Base-by-base conservation (phyloP, 2,888 invertebrate species). In the Sericinus montela region DNA sequence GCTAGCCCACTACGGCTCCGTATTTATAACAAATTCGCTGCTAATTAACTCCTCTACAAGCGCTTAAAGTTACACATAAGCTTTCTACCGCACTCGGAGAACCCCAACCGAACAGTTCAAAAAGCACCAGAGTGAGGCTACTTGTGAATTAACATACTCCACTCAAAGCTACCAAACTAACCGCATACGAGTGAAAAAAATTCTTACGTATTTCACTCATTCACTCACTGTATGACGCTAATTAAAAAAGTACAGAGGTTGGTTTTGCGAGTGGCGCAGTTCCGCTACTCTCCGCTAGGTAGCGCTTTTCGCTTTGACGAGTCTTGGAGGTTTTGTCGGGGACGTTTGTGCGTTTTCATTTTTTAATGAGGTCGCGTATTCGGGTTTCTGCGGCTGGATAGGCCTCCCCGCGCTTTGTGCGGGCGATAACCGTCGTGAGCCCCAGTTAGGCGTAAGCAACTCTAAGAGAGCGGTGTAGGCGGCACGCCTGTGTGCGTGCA, bases 221-320 rank as follows among this genome's bases (percentile, higher is more conserved):
- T 85, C 83, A 84, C 67, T 74, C 71, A 62, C 67, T 80, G 80
- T 82, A 87, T 84, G 81, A 65, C 64, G 87, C 87, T 86, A 88
- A 88, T 88, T 88, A 88, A 88, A 87, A 87, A 80, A 77, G 84
- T 76, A 85, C 86, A 86, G 80, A 78, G 79, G 77, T 66, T 85
- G 84, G 75, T 69, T 87, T 57, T 69, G 75, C 75, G 76, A 87
- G 86, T 81, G 81, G 75, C 55, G 83, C 77, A 83, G 86, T 87
- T 80, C 76, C 69, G 84, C 87, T 87, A 87, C 86, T 84, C 84
- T 66, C 85, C 85, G 77, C 72, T 71, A 75, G 84, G 84, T 67
- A 66, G 79, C 82, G 84, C 80, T 75, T 72, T 75, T 72, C 72
- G 75, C 85, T 86, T 86, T 85, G 86, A 85, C 72, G 70, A 72